These are phyloP conservation scores for Cephalopterus ornatus DNA, from an alignment of 2,113 vertebrate species.

Conservation along the genomic window DNA sequence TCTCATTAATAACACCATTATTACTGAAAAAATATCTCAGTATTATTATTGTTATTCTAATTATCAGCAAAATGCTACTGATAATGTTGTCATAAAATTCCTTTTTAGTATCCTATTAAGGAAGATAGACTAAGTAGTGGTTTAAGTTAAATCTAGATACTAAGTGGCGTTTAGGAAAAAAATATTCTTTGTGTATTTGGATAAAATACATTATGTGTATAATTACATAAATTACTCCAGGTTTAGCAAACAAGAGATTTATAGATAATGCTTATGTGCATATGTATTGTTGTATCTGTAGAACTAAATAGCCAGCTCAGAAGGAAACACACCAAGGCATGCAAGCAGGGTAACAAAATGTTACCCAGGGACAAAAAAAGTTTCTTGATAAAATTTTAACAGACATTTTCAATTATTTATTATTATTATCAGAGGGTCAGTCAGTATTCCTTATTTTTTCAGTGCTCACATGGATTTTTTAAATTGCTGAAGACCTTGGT, in stretches of 20 bases:
- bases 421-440: not conserved
- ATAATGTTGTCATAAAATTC: slow-evolving; percentile 85
- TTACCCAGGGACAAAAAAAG: not conserved
- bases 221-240: slow-evolving; percentile 70
- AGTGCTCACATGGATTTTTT: not conserved
- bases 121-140: slow-evolving; percentile 78
- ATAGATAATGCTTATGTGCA: not conserved
- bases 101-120: slow-evolving; percentile 80
- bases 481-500: not conserved
- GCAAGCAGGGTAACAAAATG: not conserved
- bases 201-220: slow-evolving; percentile 75
- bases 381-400: not conserved
- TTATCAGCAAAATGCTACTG: slow-evolving; percentile 83
- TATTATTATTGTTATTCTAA: slow-evolving; percentile 89
- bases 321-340: not conserved
- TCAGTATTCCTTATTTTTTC: not conserved
- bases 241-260: slow-evolving; percentile 71
- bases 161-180: slow-evolving; percentile 73
- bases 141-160: slow-evolving; percentile 79
- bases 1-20: slow-evolving; percentile 88
- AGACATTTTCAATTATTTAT: not conserved
- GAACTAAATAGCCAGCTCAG: not conserved
- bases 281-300: not conserved
- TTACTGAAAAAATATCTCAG: slow-evolving; percentile 82
- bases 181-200: slow-evolving; percentile 76